These are phyloP conservation scores for Tangara arthus DNA, from an alignment of 2,797 vertebrate species.

Conservation along the genomic window DNA sequence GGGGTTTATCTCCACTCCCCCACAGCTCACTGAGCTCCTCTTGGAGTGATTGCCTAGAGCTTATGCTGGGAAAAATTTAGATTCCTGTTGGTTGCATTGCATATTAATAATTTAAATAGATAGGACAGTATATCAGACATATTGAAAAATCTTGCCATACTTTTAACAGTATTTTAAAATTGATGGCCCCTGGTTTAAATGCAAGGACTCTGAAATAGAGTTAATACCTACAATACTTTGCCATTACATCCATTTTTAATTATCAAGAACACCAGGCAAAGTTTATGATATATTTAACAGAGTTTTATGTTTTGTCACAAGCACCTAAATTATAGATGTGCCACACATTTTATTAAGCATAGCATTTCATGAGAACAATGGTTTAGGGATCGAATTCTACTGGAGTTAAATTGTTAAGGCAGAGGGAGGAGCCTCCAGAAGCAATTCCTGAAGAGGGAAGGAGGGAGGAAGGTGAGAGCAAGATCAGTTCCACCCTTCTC, in stretches of 20 bases:
- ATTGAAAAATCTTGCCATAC: slow-evolving; percentile 23
- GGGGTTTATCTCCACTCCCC: background rate
- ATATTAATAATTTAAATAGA: slow-evolving; percentile 55
- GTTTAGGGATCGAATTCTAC: background rate
- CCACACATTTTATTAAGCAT: slow-evolving; percentile 33
- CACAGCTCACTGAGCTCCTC: background rate
- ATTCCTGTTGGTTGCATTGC: background rate
- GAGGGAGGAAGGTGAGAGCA: background rate
- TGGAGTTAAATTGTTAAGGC: background rate
- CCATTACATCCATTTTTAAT: slow-evolving; percentile 51
- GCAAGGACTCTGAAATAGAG: background rate
- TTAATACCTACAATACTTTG: background rate
- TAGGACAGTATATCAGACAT: slow-evolving; percentile 1
- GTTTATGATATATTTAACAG: slow-evolving; percentile 10
- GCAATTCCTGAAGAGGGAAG: background rate
- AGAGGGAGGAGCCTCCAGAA: background rate
- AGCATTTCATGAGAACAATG: background rate
- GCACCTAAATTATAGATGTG: slow-evolving; percentile 3
- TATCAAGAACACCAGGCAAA: background rate
- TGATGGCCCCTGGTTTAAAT: background rate
- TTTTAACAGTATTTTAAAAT: background rate
- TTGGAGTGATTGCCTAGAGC: background rate
- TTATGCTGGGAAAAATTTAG: background rate
- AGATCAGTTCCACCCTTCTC: background rate
- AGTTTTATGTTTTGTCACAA: slow-evolving; percentile 18